Evolutionary conservation across 2,797 vertebrate genomes (phyloP).

Genomic region (Ataeniobius toweri): DNA sequence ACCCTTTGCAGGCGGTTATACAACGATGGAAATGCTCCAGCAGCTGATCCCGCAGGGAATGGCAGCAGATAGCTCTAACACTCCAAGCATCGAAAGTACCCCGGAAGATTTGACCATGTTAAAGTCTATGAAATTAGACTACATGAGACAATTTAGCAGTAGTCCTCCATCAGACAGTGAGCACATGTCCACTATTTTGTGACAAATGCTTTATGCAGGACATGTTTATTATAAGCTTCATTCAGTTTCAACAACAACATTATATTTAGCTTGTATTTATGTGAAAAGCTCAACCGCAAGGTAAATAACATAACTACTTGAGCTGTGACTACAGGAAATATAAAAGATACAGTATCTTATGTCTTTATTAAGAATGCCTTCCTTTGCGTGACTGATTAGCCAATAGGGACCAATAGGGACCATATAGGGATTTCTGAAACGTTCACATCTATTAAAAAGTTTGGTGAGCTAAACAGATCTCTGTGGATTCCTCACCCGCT

Average conservation of each 20-base stretch:
- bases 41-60: conserved; percentile 52
- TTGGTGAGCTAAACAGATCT: background rate
- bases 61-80: background rate
- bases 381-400: background rate
- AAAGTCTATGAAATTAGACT: conserved; percentile 49
- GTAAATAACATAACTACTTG: background rate
- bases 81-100: conserved; percentile 1
- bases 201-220: conserved; percentile 6
- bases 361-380: background rate
- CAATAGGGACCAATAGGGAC: too few species aligned
- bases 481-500: background rate
- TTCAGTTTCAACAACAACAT: background rate
- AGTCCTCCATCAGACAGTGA: conserved; percentile 8
- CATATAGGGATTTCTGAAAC: background rate
- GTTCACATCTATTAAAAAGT: background rate
- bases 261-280: background rate
- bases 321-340: background rate
- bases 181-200: background rate
- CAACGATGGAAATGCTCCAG: conserved; percentile 84
- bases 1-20: conserved; percentile 75
- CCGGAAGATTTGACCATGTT: conserved; percentile 20
- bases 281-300: background rate
- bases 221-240: background rate
- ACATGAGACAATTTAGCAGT: conserved; percentile 68
- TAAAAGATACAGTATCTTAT: too few species aligned